These are phyloP conservation scores for Drosophila melanogaster DNA, from an alignment of 1,140 invertebrate species.

Conservation along the genomic window DNA sequence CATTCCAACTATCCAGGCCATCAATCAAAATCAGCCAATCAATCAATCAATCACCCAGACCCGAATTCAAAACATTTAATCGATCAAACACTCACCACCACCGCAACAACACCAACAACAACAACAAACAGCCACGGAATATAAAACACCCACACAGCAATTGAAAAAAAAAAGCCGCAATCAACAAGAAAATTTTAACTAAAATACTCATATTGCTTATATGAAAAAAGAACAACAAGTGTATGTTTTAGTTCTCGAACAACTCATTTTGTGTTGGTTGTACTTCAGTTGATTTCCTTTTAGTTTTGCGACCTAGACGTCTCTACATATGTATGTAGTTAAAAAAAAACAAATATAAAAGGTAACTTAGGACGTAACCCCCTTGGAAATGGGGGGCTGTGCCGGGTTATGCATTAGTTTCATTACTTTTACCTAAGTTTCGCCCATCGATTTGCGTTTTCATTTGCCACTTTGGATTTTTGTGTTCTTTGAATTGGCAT, in stretches of 20 bases:
- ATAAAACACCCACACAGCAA: slow-evolving; percentile 35
- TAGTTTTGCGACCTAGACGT: slow-evolving; percentile 49
- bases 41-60: slow-evolving; percentile 45
- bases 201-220: slow-evolving; percentile 56
- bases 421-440: slow-evolving; percentile 43
- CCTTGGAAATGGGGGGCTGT: slow-evolving; percentile 9
- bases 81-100: slow-evolving; percentile 52
- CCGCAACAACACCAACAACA: slow-evolving; percentile 11
- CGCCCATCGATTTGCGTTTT: slow-evolving; percentile 56
- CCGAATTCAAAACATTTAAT: slow-evolving; percentile 63
- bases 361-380: slow-evolving; percentile 35
- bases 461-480: slow-evolving; percentile 41
- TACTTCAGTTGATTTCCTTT: slow-evolving; percentile 45
- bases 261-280: slow-evolving; percentile 65
- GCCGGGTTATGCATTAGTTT: slow-evolving; percentile 35
- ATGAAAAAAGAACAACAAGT: slow-evolving; percentile 50
- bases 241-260: slow-evolving; percentile 60
- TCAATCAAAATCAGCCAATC: slow-evolving; percentile 50
- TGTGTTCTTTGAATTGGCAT: slow-evolving; percentile 69
- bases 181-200: slow-evolving; percentile 66
- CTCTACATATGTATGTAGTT: slow-evolving; percentile 58
- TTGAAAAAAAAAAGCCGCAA: slow-evolving; percentile 45
- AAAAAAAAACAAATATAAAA: not conserved
- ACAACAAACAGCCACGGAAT: slow-evolving; percentile 26
- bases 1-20: slow-evolving; percentile 49